Evolutionary conservation across 2,797 vertebrate genomes (phyloP), one percentile per base, ranked within the genome.

Genomic region (Rhinoraja longicauda): DNA sequence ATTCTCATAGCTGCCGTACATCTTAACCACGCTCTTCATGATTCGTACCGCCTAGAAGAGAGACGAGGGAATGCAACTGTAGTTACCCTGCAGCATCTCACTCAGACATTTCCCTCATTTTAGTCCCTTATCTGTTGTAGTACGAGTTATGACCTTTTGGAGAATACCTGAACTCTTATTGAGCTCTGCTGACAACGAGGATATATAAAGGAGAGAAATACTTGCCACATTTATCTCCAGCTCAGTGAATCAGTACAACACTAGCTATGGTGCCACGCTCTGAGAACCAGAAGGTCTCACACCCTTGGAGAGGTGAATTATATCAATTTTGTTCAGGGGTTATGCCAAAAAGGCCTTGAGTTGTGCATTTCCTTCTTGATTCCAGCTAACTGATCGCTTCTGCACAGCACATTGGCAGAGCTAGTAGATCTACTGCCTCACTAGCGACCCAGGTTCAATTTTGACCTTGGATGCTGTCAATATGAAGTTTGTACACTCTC

Each of bases 1-100:
- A 95, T 95, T 97, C 95, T 99, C 98, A 0, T 99, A 99, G 93
- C 96, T 97, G 12, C 97, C 98, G 3, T 97, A 99, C 95, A 97
- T 98, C 95, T 96, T 97, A 96, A 99, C 96, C 77, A 99, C 98
- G 0, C 98, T 96, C 64, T 97, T 97, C 93, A 99, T 98, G 95
- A 99, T 99, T 29, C 98, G 96, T 79, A 98, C 96, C 0, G 99
- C 98, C 98, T 99, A 95, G 4, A 93, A 75, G 26, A 53, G 45
- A 92, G 32, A 53, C 17, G 32, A 57, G 45, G n/a, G 67, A 39
- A 72, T 15, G 4, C 70, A 6, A 15, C 13, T 57, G 24, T 32
- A 15, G 26, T 86, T 62, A 86, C 7, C 17, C 5, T n/a, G 1
- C 13, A 15, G 29, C 13, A n/a, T 67, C 29, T 9, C n/a, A 36